Conservation (phyloP, 1,140 invertebrate species). For the honey bee (Apis mellifera) region DNA sequence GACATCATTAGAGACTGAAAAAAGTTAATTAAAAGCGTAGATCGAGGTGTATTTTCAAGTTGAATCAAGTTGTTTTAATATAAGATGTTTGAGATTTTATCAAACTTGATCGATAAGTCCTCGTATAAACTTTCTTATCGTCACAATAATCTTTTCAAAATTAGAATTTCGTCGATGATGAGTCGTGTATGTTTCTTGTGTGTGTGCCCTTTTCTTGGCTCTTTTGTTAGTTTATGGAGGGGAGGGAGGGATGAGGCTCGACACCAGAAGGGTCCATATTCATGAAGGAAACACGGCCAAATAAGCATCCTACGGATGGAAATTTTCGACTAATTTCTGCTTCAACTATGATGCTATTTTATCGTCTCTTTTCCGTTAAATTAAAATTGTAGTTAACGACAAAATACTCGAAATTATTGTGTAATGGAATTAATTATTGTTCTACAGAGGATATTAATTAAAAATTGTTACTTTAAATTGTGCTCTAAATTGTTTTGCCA, state of each 20-base stretch:
- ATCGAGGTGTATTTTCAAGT: too few relatives aligned
- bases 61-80: too few relatives aligned
- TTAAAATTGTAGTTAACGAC: neutral
- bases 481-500: too few relatives aligned
- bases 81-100: too few relatives aligned
- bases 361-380: constrained; percentile 1
- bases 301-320: constrained; percentile 26
- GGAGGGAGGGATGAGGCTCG: neutral
- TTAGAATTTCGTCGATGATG: neutral
- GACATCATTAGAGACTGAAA: too few relatives aligned
- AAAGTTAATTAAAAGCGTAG: too few relatives aligned
- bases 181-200: constrained; percentile 41
- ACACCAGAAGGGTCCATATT: constrained; percentile 45
- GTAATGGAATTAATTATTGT: constrained; percentile 36
- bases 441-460: constrained; percentile 10
- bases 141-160: too few relatives aligned
- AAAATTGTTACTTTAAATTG: constrained; percentile 26
- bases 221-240: constrained; percentile 21
- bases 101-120: too few relatives aligned
- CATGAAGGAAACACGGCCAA: constrained; percentile 48
- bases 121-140: too few relatives aligned
- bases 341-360: constrained; percentile 32
- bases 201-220: constrained; percentile 9
- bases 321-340: constrained; percentile 41
- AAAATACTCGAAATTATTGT: constrained; percentile 26